phyloP scores from a whole-genome alignment of 2,888 invertebrate genomes.

The Bimastos eiseni region DNA sequence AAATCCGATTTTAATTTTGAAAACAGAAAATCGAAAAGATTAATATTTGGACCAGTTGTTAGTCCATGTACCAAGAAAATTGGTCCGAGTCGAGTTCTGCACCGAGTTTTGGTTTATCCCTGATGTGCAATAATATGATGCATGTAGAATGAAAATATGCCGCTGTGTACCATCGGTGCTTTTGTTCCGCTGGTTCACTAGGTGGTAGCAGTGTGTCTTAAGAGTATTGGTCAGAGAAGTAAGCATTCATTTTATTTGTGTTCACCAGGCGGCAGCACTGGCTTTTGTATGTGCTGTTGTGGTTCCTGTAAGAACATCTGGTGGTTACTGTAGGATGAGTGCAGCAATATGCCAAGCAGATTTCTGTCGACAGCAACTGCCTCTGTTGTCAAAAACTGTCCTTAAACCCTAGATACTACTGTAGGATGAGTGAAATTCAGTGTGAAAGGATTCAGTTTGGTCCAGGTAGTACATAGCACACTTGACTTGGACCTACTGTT shows the following conservation, averaged over 20 bases:
- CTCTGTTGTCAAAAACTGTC: no score
- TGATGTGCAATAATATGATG: no score
- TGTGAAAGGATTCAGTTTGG: background rate
- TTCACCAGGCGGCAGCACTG: background rate
- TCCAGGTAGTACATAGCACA: background rate
- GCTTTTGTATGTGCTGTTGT: background rate
- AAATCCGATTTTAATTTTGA: no score
- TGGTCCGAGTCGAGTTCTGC: no score
- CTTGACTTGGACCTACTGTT: background rate
- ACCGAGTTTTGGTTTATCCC: no score
- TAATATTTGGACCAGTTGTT: no score
- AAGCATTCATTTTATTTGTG: background rate
- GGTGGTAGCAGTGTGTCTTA: slow-evolving; percentile 13
- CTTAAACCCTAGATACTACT: no score
- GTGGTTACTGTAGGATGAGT: background rate
- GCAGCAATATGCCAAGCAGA: no score
- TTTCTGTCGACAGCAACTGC: no score
- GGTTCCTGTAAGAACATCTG: background rate
- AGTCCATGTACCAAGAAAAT: no score
- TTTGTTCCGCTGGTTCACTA: background rate
- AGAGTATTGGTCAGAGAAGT: background rate
- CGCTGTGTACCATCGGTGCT: no score
- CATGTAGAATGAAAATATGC: background rate
- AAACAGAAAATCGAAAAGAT: no score
- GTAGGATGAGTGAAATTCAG: background rate